These are phyloP conservation scores for Aphelinus certus DNA, from an alignment of 1,140 invertebrate species.

Conservation along the genomic window DNA sequence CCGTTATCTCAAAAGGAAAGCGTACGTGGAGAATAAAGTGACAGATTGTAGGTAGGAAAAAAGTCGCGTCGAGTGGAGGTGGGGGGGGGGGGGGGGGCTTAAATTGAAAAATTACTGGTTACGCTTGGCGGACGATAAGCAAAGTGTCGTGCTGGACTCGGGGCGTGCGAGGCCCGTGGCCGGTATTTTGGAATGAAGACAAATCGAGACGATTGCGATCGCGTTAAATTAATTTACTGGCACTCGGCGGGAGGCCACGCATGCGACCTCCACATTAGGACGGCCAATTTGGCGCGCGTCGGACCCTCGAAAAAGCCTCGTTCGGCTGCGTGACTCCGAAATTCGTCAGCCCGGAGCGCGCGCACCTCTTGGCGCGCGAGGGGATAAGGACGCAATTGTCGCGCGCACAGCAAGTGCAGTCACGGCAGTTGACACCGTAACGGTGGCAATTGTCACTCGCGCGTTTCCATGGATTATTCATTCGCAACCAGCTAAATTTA, in stretches of 20 bases:
- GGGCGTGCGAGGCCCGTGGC: no score
- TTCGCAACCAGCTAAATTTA: no score
- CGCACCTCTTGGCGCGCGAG: no score
- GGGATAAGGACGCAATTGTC: background rate
- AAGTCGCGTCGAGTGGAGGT: background rate
- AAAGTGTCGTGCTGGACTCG: no score
- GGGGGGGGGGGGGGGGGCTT: background rate
- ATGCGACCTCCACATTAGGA: constrained; percentile 27
- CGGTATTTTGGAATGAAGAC: constrained; percentile 32
- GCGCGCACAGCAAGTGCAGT: background rate
- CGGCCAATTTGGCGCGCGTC: constrained; percentile 7
- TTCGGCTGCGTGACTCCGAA: constrained; percentile 15
- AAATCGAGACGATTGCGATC: constrained; percentile 35
- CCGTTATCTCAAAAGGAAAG: no score
- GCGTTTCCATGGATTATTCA: no score
- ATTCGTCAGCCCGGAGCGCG: background rate
- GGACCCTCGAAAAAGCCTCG: background rate
- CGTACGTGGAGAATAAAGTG: background rate
- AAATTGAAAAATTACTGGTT: constrained; percentile 32
- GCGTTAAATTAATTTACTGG: constrained; percentile 24
- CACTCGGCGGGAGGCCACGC: constrained; percentile 16
- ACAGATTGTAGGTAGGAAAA: background rate
- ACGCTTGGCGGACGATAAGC: no score
- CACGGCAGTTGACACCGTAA: no score
- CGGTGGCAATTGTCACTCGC: no score